These are phyloP conservation scores for Sepioteuthis lessoniana DNA, from an alignment of 2,888 invertebrate species.

Conservation along the genomic window DNA sequence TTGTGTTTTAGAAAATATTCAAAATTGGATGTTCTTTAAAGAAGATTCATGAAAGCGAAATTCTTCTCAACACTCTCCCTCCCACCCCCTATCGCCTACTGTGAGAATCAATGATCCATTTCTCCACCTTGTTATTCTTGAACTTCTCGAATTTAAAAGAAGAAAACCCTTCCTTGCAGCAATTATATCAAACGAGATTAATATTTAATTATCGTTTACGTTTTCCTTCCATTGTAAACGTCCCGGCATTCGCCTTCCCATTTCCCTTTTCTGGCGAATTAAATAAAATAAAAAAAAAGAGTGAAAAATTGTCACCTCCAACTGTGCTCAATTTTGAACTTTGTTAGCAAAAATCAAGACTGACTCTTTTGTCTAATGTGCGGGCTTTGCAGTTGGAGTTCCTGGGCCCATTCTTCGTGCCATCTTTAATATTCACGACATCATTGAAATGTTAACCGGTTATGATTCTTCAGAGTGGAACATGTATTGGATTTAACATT, in stretches of 20 bases:
- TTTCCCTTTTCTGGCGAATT: neutral
- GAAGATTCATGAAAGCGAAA: neutral
- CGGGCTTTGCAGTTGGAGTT: neutral
- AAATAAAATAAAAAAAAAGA: too few relatives aligned
- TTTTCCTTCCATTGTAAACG: neutral
- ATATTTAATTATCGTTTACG: neutral
- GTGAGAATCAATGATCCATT: neutral
- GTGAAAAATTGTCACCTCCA: neutral
- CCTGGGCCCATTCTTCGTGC: neutral
- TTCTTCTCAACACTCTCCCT: neutral
- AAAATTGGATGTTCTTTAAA: neutral
- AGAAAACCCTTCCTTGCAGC: neutral
- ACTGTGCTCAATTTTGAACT: neutral
- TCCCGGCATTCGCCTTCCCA: neutral
- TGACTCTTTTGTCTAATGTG: neutral
- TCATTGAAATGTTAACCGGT: neutral
- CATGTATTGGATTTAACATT: neutral
- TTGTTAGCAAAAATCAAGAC: constrained; percentile 20
- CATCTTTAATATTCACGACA: neutral
- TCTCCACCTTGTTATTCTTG: neutral
- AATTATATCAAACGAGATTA: neutral
- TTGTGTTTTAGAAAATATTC: neutral
- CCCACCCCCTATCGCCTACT: neutral
- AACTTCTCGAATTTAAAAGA: neutral
- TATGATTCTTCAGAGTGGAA: neutral